Evolutionary conservation across 2,888 invertebrate genomes (phyloP).

Genomic region (Ischnura elegans): DNA sequence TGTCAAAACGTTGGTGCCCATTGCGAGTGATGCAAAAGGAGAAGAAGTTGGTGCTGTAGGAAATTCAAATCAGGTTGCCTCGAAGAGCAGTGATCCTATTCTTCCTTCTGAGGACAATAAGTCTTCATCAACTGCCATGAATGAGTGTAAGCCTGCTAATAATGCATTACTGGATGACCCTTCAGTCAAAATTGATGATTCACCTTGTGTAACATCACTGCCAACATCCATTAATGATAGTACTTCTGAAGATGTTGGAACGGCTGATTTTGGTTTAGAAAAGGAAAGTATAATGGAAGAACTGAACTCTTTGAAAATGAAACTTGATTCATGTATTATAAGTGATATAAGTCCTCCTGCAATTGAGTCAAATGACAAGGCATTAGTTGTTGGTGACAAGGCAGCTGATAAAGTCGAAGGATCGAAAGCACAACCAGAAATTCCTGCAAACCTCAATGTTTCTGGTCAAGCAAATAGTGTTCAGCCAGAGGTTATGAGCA

Average conservation of each 20-base stretch:
- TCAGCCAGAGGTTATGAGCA: neutral
- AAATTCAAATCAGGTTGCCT: neutral
- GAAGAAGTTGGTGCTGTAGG: neutral
- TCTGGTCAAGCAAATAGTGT: neutral
- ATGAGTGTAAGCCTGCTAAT: neutral
- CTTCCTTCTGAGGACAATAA: neutral
- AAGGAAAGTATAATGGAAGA: conserved; percentile 33
- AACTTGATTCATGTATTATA: conserved; percentile 55
- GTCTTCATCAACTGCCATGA: neutral
- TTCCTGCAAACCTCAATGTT: neutral
- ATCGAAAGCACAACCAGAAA: neutral
- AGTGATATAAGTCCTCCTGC: neutral
- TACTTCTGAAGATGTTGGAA: neutral
- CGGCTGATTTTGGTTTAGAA: neutral
- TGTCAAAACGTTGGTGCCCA: neutral
- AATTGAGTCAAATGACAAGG: neutral
- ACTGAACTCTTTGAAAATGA: conserved; percentile 10
- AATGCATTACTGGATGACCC: neutral
- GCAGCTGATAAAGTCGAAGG: neutral
- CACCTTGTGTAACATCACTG: neutral
- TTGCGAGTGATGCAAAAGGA: neutral
- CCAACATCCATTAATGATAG: neutral
- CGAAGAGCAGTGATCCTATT: neutral
- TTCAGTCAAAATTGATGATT: neutral
- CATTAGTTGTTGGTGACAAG: neutral